Evolutionary conservation across 2,888 invertebrate genomes (phyloP), one percentile per base, ranked within the genome.

Genomic region (Calameuta idolon): DNA sequence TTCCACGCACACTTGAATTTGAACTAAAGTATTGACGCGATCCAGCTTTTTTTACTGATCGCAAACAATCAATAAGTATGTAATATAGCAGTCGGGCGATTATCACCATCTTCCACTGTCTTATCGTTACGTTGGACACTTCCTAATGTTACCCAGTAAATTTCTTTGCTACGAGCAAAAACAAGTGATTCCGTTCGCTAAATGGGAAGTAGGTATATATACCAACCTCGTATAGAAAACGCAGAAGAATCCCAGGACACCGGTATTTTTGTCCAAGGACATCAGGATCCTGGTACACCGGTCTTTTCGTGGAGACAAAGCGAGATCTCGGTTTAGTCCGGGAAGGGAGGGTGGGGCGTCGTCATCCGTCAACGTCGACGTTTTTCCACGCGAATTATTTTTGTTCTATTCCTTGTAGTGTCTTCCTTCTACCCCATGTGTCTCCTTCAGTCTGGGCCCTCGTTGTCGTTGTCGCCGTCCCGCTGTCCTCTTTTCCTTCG

Each of bases 361-460:
- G 31, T 71, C 31, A 71, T 71, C 71, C 31, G 34, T 71, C 71
- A 71, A 71, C 33, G 71, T 71, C 71, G 71, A 31, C 71, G 71
- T 71, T 71, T 71, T 71, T 71, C 71, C 71, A 34, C 4, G 31
- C 31, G 34, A 34, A 71, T 71, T 71, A 71, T 71, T 71, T 71
- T 71, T 23, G 33, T 30, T 3, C 12, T 34, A 33, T 55, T 55
- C 55, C 55, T 55, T 23, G 23, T 2, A 55, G 55, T 55, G 23
- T 55, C 23, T 55, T 55, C 55, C 55, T 55, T 55, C 55, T 23
- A 23, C 15, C 55, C 23, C 55, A 23, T 23, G 55, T 55, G 55
- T 55, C 55, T 23, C 55, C 55, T 2, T 55, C 55, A 55, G 9
- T 55, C 55, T 55, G 55, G 55, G 55, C 9, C 23, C 55, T 55